Base-by-base conservation (phyloP, 64 coral and sea anemone species). In the Pachyseris speciosa region DNA sequence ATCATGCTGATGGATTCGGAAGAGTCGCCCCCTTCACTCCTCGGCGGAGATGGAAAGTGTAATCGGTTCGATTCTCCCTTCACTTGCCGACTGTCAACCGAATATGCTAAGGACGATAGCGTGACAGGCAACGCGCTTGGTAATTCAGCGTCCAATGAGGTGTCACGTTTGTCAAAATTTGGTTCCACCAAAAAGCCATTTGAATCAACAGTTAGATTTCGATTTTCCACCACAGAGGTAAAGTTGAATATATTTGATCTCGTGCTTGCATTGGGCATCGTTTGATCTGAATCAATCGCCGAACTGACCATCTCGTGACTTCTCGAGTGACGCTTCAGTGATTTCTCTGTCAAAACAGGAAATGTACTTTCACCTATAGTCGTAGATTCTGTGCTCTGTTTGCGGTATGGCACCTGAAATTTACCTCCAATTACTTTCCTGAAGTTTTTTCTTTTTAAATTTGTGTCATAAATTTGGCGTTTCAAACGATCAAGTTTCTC, bases 401-500 rank as follows among this genome's bases (percentile, higher is more conserved):
- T 33, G 12, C 64, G 15, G 34, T 9, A 64, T 64, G 28, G 29
- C 9, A 67, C 2, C 9, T 67, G 29, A 12, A 6, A 44, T 50
- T 50, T 57, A 22, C 19, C 45, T 58, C 48, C 75, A 19, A 29
- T 51, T 9, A 57, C 0, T 37, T 51, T 53, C 34, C 50, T 53
- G 10, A 7, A 5, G 7, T n/a, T 20, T 51, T 79, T 79, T 57
- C 75, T 57, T 49, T 37, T 79, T 2, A 19, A 57, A 57, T 79
- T 79, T 9, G 28, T 36, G 5, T 57, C 29, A 32, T 57, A 79
- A 57, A 79, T 79, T 55, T 79, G 75, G 3, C 9, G 49, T 57
- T 79, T 79, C 22, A 79, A 79, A 57, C 29, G 75, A 8, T 79
- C 75, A n/a, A 79, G 75, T 79, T 79, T 58, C 30, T 55, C 50